Conservation (phyloP, 2,797 vertebrate species). For the Okamejei kenojei region DNA sequence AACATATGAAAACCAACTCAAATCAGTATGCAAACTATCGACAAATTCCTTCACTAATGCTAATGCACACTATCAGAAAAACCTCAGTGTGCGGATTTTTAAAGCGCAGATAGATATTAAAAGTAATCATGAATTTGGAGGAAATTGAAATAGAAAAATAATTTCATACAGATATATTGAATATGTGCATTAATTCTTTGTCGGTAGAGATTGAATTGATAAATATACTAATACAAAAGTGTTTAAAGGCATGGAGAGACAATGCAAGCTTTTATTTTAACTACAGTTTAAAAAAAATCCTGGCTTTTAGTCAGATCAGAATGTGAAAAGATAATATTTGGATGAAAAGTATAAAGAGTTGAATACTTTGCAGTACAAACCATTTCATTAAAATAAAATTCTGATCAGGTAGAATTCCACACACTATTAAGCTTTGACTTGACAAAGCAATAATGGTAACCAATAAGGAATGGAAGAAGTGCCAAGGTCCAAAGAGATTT, state of each 20-base stretch:
- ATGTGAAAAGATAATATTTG: background rate
- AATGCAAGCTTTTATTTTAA: background rate
- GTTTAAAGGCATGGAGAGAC: background rate
- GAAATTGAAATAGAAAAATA: background rate
- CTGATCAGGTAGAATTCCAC: background rate
- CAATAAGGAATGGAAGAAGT: background rate
- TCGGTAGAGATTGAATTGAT: background rate
- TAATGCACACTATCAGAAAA: background rate
- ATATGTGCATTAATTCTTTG: background rate
- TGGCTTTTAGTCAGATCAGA: background rate
- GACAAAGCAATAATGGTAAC: background rate
- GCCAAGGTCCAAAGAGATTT: background rate
- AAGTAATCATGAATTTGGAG: background rate
- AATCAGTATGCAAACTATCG: background rate
- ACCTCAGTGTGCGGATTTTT: background rate
- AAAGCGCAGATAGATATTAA: background rate
- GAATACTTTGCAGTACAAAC: background rate
- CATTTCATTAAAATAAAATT: background rate
- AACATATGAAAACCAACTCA: background rate
- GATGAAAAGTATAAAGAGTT: background rate
- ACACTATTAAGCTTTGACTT: background rate
- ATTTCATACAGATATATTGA: background rate
- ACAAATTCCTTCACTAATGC: background rate
- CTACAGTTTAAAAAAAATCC: background rate
- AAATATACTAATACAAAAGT: background rate